Conservation (phyloP, 2,113 vertebrate genomes). For the Bufo bufo region DNA sequence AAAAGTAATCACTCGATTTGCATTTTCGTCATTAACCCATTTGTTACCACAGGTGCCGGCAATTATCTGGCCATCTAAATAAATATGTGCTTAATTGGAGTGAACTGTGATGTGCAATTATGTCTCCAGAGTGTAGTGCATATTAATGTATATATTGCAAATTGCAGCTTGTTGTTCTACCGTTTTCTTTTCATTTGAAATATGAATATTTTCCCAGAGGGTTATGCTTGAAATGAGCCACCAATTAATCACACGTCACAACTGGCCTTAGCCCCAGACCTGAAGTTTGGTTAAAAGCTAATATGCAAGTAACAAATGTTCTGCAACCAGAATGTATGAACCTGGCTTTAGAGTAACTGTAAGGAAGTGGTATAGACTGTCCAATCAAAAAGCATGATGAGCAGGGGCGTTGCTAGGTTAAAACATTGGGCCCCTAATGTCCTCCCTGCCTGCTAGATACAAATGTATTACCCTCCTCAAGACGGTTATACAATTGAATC, state of each 20-base stretch:
- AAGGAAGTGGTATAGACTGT: not conserved
- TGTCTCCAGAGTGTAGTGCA: not conserved
- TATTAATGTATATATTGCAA: not conserved
- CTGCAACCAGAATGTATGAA: not conserved
- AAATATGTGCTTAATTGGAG: slow-evolving; percentile 13
- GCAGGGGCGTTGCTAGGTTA: no score
- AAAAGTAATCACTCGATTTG: slow-evolving; percentile 40
- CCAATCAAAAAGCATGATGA: no score
- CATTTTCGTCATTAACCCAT: slow-evolving; percentile 33
- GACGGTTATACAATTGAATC: no score
- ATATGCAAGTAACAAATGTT: not conserved
- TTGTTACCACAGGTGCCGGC: slow-evolving; percentile 33
- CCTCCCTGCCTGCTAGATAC: no score
- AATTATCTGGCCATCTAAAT: slow-evolving; percentile 30
- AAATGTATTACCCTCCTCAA: no score
- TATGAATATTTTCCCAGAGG: not conserved
- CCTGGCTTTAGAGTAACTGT: not conserved
- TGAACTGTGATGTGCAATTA: not conserved
- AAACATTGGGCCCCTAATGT: no score
- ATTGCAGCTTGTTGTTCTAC: not conserved
- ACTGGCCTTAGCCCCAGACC: not conserved
- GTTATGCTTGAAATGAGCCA: not conserved
- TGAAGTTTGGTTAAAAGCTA: not conserved
- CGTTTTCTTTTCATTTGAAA: not conserved
- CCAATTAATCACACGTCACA: not conserved